Evolutionary conservation across 2,888 invertebrate genomes (phyloP).

Genomic region (Tipula helvola): DNA sequence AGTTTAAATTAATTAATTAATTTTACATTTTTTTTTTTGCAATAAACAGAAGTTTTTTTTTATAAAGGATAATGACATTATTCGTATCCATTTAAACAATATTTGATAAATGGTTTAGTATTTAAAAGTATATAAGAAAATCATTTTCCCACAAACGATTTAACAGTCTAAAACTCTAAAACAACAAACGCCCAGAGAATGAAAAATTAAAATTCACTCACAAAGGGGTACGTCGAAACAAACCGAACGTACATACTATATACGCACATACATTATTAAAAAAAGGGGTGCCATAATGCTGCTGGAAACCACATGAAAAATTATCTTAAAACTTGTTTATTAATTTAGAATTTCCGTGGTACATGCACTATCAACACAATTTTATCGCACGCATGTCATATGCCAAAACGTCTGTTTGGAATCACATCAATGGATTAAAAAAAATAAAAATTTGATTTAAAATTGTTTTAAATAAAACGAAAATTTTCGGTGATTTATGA

Average conservation of each 20-base stretch:
- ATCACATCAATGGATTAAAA: neutral
- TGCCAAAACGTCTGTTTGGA: constrained; percentile 8
- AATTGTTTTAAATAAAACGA: neutral
- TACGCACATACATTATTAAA: neutral
- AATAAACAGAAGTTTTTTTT: neutral
- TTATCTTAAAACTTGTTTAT: neutral
- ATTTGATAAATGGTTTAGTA: neutral
- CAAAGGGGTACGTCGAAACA: neutral
- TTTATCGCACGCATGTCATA: constrained; percentile 5
- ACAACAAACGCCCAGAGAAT: neutral
- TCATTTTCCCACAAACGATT: neutral
- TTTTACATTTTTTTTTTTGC: neutral
- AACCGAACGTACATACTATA: too few relatives aligned
- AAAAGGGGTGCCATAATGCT: neutral
- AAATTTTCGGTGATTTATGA: neutral
- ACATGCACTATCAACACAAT: neutral
- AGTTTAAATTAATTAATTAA: neutral
- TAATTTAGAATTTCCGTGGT: neutral
- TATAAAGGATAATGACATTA: neutral
- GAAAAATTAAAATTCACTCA: neutral
- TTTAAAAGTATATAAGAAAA: neutral
- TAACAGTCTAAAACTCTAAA: too few relatives aligned
- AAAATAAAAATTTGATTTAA: neutral
- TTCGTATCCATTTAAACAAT: neutral
- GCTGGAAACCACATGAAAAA: neutral